These are phyloP conservation scores for Gadopsis marmoratus DNA, from an alignment of 2,797 vertebrate genomes.

Conservation along the genomic window DNA sequence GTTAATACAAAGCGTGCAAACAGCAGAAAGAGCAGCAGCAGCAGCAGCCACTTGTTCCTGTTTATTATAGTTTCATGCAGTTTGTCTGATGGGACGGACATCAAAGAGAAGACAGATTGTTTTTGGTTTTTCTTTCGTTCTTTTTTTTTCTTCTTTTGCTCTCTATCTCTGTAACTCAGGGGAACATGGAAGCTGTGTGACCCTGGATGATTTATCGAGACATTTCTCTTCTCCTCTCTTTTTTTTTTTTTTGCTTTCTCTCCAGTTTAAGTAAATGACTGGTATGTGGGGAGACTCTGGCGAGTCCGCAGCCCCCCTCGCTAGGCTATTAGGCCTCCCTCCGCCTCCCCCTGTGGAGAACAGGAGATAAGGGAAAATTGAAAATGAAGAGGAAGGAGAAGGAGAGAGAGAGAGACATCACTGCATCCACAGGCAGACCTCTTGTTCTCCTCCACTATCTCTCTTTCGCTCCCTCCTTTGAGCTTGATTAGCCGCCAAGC, in stretches of 20 bases:
- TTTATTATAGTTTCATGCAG: conserved; percentile 57
- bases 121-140: conserved; percentile 39
- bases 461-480: conserved; percentile 70
- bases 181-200: conserved; percentile 73
- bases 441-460: conserved; percentile 75
- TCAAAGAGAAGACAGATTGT: conserved; percentile 54
- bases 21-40: conserved; percentile 9
- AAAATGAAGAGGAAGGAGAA: conserved; percentile 74
- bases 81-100: conserved; percentile 56
- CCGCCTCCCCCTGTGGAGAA: conserved; percentile 75
- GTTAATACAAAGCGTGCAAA: conserved; percentile 8
- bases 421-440: conserved; percentile 61
- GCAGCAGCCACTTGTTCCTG: conserved; percentile 59
- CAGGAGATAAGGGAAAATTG: conserved; percentile 81
- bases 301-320: conserved; percentile 50
- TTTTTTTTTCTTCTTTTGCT: conserved; percentile 7
- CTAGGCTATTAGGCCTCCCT: conserved; percentile 76
- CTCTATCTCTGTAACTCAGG: conserved; percentile 54
- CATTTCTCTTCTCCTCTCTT: conserved; percentile 36
- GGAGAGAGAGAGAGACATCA: conserved; percentile 61
- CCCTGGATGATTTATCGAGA: conserved; percentile 72
- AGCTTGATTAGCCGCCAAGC: conserved; percentile 79
- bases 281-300: conserved; percentile 74
- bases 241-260: conserved; percentile 15
- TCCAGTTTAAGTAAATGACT: conserved; percentile 71